Evolutionary conservation across 2,113 vertebrate species (phyloP).

Genomic region (Takifugu flavidus): DNA sequence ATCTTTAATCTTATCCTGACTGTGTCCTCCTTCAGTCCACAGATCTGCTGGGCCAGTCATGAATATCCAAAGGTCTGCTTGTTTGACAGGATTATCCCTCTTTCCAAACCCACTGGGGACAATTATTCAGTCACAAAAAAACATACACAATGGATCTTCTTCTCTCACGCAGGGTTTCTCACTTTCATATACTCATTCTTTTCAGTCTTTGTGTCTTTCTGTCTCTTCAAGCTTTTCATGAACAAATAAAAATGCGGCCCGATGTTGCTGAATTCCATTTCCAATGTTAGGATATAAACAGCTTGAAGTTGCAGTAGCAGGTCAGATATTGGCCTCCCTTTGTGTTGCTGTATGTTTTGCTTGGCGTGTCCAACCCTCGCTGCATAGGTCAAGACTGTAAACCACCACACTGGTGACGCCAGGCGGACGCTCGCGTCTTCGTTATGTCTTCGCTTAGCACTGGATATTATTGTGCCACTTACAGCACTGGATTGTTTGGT

Average conservation of each 20-base stretch:
- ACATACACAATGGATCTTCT: conserved; percentile 75
- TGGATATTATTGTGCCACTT: conserved; percentile 7
- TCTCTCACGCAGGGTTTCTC: conserved; percentile 62
- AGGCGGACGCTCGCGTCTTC: conserved; percentile 1
- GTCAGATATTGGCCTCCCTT: background rate
- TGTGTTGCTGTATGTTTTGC: too few relatives aligned
- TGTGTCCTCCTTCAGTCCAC: conserved; percentile 70
- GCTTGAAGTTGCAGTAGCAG: too few relatives aligned
- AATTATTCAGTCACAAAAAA: conserved; percentile 72
- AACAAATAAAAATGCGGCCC: conserved; percentile 62
- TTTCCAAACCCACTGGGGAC: conserved; percentile 69
- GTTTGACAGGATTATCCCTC: conserved; percentile 79
- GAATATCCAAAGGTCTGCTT: conserved; percentile 82
- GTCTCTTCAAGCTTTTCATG: conserved; percentile 60
- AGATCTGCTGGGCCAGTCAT: conserved; percentile 73
- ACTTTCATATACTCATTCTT: conserved; percentile 54
- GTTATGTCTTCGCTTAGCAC: conserved; percentile 6
- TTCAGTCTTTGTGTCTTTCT: conserved; percentile 70
- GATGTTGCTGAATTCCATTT: too few relatives aligned
- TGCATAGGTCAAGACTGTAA: background rate
- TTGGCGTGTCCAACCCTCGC: too few relatives aligned
- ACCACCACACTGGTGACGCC: background rate
- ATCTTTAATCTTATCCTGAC: conserved; percentile 77
- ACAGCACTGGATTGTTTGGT: too few relatives aligned
- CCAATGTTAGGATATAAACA: too few relatives aligned